A percentile compares a stretch with the other conserved stretches of the same genome.
Conservation (phyloP, 2,113 vertebrate species). For the Pangasianodon hypophthalmus region DNA sequence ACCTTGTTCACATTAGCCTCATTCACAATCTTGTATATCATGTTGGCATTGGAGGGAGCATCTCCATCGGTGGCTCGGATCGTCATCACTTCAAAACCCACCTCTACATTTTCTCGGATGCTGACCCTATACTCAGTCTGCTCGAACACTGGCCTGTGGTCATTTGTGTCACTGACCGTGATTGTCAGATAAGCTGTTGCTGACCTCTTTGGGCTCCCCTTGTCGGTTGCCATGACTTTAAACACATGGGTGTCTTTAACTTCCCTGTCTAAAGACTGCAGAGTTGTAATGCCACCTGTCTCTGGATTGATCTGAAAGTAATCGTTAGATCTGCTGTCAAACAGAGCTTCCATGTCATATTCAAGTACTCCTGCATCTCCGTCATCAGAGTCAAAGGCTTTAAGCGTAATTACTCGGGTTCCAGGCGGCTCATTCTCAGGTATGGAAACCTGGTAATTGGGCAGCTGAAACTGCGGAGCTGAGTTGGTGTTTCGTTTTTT, state of each 20-base stretch:
- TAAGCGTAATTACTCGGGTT: constrained; percentile 79
- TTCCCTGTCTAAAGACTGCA: constrained; percentile 82
- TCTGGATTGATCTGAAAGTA: constrained; percentile 79
- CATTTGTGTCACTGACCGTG: constrained; percentile 85
- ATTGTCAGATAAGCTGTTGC: constrained; percentile 82
- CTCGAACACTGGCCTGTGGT: constrained; percentile 83
- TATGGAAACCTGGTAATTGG: constrained; percentile 86
- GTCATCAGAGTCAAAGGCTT: constrained; percentile 77
- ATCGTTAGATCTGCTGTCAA: constrained; percentile 81
- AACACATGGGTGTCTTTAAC: constrained; percentile 87
- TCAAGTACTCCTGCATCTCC: constrained; percentile 79
- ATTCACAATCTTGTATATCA: constrained; percentile 81
- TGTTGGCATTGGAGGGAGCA: constrained; percentile 84
- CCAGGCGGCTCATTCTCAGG: constrained; percentile 85
- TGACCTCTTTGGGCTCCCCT: constrained; percentile 74
- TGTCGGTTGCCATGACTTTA: constrained; percentile 80
- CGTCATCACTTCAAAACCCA: constrained; percentile 85
- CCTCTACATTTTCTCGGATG: constrained; percentile 85
- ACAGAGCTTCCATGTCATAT: constrained; percentile 85
- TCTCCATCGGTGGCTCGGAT: constrained; percentile 84
- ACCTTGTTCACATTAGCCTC: constrained; percentile 63
- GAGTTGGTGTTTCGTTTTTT: constrained; percentile 71
- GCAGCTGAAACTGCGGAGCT: constrained; percentile 82
- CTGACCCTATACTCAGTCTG: constrained; percentile 83
- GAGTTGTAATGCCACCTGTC: constrained; percentile 78